A percentile compares a stretch with the other conserved stretches of the same genome.
These are phyloP conservation scores for Philaethria dido DNA, from an alignment of 2,888 invertebrate genomes.

Conservation along the genomic window DNA sequence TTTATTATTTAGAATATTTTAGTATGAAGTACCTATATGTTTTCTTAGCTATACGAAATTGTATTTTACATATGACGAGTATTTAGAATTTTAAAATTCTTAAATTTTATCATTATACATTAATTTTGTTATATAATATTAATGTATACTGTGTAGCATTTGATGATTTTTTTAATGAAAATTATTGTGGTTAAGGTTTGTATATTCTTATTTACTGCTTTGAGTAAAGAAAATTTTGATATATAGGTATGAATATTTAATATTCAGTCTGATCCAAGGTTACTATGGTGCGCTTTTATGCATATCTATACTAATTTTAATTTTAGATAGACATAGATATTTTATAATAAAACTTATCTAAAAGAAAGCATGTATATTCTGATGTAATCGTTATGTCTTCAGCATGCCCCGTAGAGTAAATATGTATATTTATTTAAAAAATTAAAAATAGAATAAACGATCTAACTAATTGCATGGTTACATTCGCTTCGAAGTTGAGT, in stretches of 20 bases:
- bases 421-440: slow-evolving; percentile 34
- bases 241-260: slow-evolving; percentile 27
- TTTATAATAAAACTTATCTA: slow-evolving; percentile 52
- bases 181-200: slow-evolving; percentile 17
- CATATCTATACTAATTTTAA: slow-evolving; percentile 61
- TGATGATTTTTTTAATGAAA: neutral
- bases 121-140: neutral
- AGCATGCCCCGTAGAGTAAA: slow-evolving; percentile 70
- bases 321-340: slow-evolving; percentile 65
- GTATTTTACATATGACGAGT: too few relatives aligned
- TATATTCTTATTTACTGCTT: slow-evolving; percentile 10
- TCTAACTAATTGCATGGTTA: slow-evolving; percentile 71
- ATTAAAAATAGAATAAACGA: slow-evolving; percentile 30
- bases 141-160: neutral
- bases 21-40: neutral
- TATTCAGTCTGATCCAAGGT: slow-evolving; percentile 61
- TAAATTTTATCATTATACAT: slow-evolving; percentile 4
- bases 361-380: slow-evolving; percentile 67
- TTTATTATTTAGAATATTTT: neutral
- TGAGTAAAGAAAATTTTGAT: neutral
- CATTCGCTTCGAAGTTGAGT: slow-evolving; percentile 61
- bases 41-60: neutral
- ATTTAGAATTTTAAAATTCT: neutral
- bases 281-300: slow-evolving; percentile 63
- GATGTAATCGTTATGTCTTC: slow-evolving; percentile 55